Conservation (phyloP, 2,888 invertebrate genomes). For the Hyalella azteca region DNA sequence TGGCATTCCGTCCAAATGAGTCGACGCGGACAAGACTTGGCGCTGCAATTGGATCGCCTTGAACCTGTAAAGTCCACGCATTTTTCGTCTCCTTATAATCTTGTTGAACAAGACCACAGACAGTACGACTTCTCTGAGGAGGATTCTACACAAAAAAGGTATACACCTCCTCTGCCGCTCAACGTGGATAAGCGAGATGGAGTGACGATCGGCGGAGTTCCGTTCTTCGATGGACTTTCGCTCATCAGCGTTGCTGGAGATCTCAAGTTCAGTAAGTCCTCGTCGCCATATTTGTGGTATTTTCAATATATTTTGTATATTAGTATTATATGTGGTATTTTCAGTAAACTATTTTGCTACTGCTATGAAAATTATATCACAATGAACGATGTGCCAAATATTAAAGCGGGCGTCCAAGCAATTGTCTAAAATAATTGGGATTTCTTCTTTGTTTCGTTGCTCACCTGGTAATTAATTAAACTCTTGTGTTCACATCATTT, state of each 20-base stretch:
- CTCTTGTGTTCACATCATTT: no score
- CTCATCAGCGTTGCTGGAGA: conserved; percentile 44
- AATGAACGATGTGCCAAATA: no score
- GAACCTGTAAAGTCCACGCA: conserved; percentile 20
- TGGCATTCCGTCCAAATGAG: conserved; percentile 36
- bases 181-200: conserved; percentile 45
- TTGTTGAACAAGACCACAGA: neutral
- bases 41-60: conserved; percentile 35
- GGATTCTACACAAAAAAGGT: neutral
- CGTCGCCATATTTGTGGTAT: no score
- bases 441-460: no score
- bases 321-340: no score
- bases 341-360: no score
- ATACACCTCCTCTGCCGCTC: conserved; percentile 27
- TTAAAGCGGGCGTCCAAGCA: no score
- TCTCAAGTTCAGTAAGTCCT: conserved; percentile 43
- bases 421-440: no score
- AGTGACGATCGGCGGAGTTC: conserved; percentile 49
- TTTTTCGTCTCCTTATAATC: neutral
- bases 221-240: conserved; percentile 41
- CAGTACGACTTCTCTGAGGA: neutral
- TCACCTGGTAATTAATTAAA: no score
- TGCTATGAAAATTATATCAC: no score
- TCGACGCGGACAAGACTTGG: conserved; percentile 14
- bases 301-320: no score